Base-by-base conservation (phyloP, 1,140 invertebrate genomes). In the Cydia fagiglandana region DNA sequence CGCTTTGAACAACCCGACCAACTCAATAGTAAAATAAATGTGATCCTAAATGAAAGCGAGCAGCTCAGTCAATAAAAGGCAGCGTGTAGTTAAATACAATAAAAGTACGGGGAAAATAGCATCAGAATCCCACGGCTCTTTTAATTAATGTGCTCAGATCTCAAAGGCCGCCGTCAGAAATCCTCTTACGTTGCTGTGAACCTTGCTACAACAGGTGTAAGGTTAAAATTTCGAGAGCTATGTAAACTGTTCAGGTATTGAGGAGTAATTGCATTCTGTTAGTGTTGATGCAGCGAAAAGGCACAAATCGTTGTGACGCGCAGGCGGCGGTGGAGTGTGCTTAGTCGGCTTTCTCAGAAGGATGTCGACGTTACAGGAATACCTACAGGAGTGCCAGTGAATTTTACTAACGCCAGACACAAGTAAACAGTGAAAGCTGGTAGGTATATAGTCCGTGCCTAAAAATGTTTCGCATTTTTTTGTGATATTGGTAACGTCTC, bases 131-230 rank as follows among this genome's bases (percentile, higher is more conserved):
- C 13, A 13, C n/a, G 5, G n/a, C 34, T 12, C 30, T 30, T 34
- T 34, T 68, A 68, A 68, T 68, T 68, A 68, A 68, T 68, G 28
- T n/a, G 30, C 28, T 68, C 64, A 41, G 64, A 68, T 68, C 64
- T 38, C 64, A 68, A 68, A 68, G 64, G 64, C 64, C 28, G 2
- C 20, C 64, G 64, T 68, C 28, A 15, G n/a, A 38, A 68, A 34
- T 68, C 13, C 53, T 56, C 53, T 17, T 20, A 20, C 53, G 4
- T 56, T 56, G 15, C 2, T 4, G 17, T 5, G 53, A 56, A 56
- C 53, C 53, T 56, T 56, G 5, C 15, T 56, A 56, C 53, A 56
- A 20, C 1, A 7, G 53, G 15, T 17, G 0, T 56, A 56, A 56
- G 53, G 53, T 56, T 56, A 4, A 56, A 17, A 50, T 56, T 56